These are phyloP conservation scores for Piezodorus guildinii DNA, from an alignment of 1,140 invertebrate species.

Conservation along the genomic window DNA sequence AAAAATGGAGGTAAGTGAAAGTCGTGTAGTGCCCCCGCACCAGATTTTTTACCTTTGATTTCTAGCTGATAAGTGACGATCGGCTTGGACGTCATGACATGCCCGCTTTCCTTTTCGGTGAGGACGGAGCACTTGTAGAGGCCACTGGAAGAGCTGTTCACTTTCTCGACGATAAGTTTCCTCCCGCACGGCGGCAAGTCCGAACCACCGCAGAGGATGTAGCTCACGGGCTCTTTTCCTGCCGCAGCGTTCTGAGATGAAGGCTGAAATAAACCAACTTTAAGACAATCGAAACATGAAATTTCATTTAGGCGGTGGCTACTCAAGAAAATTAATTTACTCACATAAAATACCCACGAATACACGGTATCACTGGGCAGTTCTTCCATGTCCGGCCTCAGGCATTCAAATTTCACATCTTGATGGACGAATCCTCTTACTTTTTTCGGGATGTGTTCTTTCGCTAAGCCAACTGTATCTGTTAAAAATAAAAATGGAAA, in stretches of 20 bases:
- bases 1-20: too few relatives aligned
- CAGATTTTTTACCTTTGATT: neutral
- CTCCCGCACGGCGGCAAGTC: neutral
- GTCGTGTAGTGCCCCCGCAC: too few relatives aligned
- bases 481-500: neutral
- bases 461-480: neutral
- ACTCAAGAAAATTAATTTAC: neutral
- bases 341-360: conserved; percentile 6
- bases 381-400: neutral
- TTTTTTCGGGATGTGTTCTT: neutral
- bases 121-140: neutral
- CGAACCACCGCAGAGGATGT: neutral
- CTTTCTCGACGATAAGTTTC: neutral
- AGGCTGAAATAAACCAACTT: neutral
- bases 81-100: neutral
- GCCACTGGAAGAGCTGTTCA: neutral
- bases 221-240: neutral
- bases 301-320: neutral
- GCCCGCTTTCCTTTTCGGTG: neutral
- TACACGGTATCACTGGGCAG: neutral
- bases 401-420: conserved; percentile 2
- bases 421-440: neutral
- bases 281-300: neutral
- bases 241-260: neutral
- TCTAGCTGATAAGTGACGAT: neutral